These are phyloP conservation scores for Charadrius vociferus DNA, from an alignment of 2,113 vertebrate species.

Conservation along the genomic window DNA sequence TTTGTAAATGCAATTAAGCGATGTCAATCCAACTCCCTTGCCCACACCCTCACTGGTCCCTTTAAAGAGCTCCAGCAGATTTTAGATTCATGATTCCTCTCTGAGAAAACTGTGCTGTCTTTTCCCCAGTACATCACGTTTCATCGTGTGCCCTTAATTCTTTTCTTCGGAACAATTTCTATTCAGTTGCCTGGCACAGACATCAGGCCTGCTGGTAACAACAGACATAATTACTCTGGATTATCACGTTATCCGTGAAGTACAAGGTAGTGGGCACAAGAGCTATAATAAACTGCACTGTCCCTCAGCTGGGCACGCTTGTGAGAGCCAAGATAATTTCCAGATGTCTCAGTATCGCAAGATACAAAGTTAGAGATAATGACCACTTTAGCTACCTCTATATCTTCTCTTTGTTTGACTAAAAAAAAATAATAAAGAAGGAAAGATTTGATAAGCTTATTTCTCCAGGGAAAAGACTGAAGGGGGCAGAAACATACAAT, in stretches of 20 bases:
- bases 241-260: not conserved
- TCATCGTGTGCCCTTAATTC: not conserved
- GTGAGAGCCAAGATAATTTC: constrained; percentile 14
- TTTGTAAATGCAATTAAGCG: not conserved
- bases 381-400: not conserved
- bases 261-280: not conserved
- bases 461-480: constrained; percentile 17
- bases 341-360: not conserved
- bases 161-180: not conserved
- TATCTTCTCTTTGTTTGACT: not conserved
- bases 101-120: not conserved
- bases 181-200: not conserved
- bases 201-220: not conserved
- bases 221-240: not conserved
- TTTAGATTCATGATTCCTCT: not conserved
- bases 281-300: not conserved
- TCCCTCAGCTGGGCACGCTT: not conserved
- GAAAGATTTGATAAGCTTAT: constrained; percentile 25
- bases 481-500: not conserved
- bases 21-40: not conserved
- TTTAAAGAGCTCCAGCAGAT: not conserved
- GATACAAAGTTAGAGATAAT: not conserved
- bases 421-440: not conserved
- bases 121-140: not conserved
- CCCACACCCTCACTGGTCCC: not conserved